phyloP scores from a whole-genome alignment of 1,140 invertebrate genomes.

The Neodiprion fabricii region DNA sequence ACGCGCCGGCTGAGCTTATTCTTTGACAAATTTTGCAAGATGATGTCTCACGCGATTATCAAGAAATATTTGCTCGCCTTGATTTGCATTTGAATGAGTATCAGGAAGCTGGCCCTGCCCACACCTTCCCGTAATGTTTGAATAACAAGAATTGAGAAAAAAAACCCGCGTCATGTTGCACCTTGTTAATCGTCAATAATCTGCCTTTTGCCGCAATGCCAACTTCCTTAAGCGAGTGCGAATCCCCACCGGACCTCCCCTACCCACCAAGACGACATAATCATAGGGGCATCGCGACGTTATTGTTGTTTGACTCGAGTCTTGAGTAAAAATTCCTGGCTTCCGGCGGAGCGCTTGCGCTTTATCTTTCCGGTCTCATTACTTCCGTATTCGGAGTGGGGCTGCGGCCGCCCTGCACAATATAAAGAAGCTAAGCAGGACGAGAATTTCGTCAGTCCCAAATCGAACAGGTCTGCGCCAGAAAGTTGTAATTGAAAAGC shows the following conservation, averaged over 20 bases:
- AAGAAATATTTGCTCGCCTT: conserved; percentile 20
- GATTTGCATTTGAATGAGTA: conserved; percentile 31
- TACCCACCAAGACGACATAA: not conserved
- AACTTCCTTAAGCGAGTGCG: not conserved
- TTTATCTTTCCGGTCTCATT: not conserved
- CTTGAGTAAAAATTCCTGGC: not conserved
- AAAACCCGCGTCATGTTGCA: not conserved
- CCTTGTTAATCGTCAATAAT: not conserved
- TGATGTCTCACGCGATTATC: conserved; percentile 16
- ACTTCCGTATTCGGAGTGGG: not conserved
- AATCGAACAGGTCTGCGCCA: not conserved
- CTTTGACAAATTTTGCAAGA: conserved; percentile 4
- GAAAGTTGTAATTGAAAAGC: not conserved
- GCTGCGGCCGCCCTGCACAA: not conserved
- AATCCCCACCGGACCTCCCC: not conserved
- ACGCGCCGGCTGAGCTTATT: conserved; percentile 12
- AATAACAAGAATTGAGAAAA: not conserved
- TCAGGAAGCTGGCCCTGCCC: not conserved
- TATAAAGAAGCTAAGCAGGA: not conserved
- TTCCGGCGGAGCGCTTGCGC: not conserved
- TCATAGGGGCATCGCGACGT: not conserved
- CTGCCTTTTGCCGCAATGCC: not conserved
- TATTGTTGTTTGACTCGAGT: not conserved
- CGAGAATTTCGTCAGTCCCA: not conserved
- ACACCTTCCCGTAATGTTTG: not conserved